A percentile compares a stretch with the other conserved stretches of the same genome.
Conservation (phyloP, 2,888 invertebrate genomes). For the Oegoconia quadripuncta region DNA sequence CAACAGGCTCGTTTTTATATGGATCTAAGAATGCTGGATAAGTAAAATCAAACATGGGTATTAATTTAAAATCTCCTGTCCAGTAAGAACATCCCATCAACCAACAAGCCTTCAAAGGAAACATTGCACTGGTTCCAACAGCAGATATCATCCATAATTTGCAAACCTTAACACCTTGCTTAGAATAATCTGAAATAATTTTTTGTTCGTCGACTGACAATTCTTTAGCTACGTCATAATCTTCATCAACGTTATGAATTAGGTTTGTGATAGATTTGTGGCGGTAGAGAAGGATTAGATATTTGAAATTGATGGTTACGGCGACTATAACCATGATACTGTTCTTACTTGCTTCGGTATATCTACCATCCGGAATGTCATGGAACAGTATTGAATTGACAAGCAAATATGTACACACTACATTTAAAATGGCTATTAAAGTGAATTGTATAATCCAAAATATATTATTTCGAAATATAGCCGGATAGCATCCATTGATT, state of each 20-base stretch:
- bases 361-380: slow-evolving; percentile 35
- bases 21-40: slow-evolving; percentile 39
- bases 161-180: slow-evolving; percentile 37
- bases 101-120: slow-evolving; percentile 42
- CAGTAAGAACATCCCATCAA: slow-evolving; percentile 39
- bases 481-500: slow-evolving; percentile 39
- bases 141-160: slow-evolving; percentile 41
- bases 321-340: slow-evolving; percentile 40
- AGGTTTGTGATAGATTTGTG: slow-evolving; percentile 31
- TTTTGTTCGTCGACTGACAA: slow-evolving; percentile 33
- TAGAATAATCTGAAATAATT: slow-evolving; percentile 35
- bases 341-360: slow-evolving; percentile 46
- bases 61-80: slow-evolving; percentile 33
- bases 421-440: slow-evolving; percentile 20
- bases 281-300: slow-evolving; percentile 34
- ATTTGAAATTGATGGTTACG: slow-evolving; percentile 41
- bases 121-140: slow-evolving; percentile 31
- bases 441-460: slow-evolving; percentile 31
- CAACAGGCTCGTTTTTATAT: slow-evolving; percentile 28
- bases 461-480: slow-evolving; percentile 21
- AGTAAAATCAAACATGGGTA: slow-evolving; percentile 46
- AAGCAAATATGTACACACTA: slow-evolving; percentile 23
- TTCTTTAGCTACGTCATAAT: slow-evolving; percentile 36
- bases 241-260: slow-evolving; percentile 38
- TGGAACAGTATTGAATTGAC: slow-evolving; percentile 34